Percentiles rank a stretch among this genome's conserved stretches.
Evolutionary conservation across 2,113 vertebrate genomes (phyloP).

Genomic region (Saguinus midas): DNA sequence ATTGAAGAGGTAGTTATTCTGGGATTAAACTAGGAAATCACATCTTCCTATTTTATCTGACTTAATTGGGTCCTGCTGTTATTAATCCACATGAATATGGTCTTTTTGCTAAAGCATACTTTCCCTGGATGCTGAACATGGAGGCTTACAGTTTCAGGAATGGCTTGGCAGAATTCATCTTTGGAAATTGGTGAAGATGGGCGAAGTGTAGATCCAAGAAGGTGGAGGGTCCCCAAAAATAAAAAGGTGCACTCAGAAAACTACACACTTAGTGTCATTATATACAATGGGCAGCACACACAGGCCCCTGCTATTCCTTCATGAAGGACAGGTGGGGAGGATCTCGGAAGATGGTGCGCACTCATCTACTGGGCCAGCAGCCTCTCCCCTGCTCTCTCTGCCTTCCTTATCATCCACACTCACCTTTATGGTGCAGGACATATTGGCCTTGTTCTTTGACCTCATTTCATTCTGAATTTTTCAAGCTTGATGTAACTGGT

Average conservation of each 20-base stretch:
- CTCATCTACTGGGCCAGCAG: too few species aligned
- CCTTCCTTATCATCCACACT: background rate
- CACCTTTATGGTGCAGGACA: background rate
- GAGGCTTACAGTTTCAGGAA: slow-evolving; percentile 98
- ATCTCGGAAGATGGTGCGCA: fast-evolving
- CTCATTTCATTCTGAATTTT: background rate
- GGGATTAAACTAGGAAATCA: background rate
- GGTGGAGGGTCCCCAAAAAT: slow-evolving; percentile 88
- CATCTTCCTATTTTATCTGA: background rate
- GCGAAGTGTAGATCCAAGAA: slow-evolving; percentile 84
- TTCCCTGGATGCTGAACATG: slow-evolving; percentile 99
- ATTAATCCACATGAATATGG: background rate
- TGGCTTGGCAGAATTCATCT: slow-evolving; percentile 97
- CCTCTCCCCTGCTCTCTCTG: background rate
- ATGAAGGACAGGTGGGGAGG: slow-evolving; percentile 96
- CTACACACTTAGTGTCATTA: slow-evolving; percentile 97
- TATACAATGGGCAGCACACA: slow-evolving; percentile 98
- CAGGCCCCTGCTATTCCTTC: slow-evolving; percentile 98
- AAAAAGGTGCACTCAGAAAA: slow-evolving; percentile 98
- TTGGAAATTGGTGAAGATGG: slow-evolving; percentile 91
- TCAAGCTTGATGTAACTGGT: background rate
- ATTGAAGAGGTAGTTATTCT: background rate
- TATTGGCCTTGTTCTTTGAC: background rate
- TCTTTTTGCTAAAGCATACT: slow-evolving; percentile 82
- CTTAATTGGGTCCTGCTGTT: background rate